A percentile compares a stretch with the other conserved stretches of the same genome.
Evolutionary conservation across 2,113 vertebrate genomes (phyloP).

Genomic region (Cathartes aura): DNA sequence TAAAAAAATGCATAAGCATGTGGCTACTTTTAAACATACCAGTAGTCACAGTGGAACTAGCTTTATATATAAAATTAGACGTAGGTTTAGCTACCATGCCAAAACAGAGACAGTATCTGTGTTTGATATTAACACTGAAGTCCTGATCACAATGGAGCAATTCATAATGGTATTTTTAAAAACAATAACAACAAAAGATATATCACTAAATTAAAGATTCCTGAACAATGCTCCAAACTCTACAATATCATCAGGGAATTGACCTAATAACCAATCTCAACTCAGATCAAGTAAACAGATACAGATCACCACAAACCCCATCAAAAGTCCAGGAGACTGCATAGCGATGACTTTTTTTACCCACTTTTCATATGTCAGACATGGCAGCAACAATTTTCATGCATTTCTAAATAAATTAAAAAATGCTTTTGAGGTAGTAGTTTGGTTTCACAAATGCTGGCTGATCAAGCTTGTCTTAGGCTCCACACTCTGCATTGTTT

Average conservation of each 20-base stretch:
- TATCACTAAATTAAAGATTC: neutral
- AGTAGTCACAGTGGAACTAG: neutral
- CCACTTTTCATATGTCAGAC: neutral
- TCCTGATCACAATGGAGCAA: neutral
- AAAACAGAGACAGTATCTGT: neutral
- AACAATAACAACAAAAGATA: neutral
- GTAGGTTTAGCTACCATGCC: neutral
- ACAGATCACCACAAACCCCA: neutral
- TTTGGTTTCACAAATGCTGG: neutral
- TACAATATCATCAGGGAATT: accelerated
- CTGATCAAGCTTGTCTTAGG: neutral
- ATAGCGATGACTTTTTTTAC: accelerated
- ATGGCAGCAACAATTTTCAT: accelerated
- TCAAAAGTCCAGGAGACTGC: accelerated
- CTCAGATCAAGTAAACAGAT: neutral
- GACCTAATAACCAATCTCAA: accelerated
- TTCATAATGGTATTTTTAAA: neutral
- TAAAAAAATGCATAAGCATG: accelerated
- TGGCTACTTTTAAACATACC: neutral
- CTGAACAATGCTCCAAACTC: neutral
- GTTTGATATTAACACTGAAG: neutral
- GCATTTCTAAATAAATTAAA: neutral
- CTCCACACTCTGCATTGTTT: neutral
- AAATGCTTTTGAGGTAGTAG: accelerated
- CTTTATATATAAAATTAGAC: neutral